Evolutionary conservation across 2,888 invertebrate species (phyloP).

Genomic region (Rotaria socialis): DNA sequence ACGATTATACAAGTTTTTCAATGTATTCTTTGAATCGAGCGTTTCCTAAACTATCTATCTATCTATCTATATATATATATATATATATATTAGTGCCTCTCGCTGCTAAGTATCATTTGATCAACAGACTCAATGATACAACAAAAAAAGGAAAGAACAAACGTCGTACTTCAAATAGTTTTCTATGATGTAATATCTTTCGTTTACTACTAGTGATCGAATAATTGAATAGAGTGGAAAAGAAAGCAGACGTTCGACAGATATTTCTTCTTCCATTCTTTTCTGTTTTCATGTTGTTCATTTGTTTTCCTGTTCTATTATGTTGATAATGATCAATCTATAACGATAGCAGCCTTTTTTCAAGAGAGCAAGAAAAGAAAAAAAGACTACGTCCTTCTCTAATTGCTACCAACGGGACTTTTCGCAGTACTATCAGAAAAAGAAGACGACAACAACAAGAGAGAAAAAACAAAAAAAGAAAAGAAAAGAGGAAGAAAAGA

Average conservation of each 20-base stretch:
- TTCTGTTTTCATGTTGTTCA: neutral
- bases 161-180: neutral
- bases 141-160: neutral
- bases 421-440: neutral
- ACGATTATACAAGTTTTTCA: neutral
- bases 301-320: constrained; percentile 18
- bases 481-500: neutral
- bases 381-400: neutral
- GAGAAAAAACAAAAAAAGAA: neutral
- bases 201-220: no score
- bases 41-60: neutral
- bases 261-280: neutral
- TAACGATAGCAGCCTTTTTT: neutral
- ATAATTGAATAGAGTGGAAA: no score
- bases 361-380: neutral
- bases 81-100: neutral
- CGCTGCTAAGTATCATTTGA: constrained; percentile 11
- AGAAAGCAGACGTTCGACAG: neutral
- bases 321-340: constrained; percentile 12
- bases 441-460: constrained; percentile 17
- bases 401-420: constrained; percentile 4
- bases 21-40: neutral
- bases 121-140: neutral
- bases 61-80: no score
- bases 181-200: neutral